Conservation (phyloP, 1,140 invertebrate species). For the Tribolium castaneum region DNA sequence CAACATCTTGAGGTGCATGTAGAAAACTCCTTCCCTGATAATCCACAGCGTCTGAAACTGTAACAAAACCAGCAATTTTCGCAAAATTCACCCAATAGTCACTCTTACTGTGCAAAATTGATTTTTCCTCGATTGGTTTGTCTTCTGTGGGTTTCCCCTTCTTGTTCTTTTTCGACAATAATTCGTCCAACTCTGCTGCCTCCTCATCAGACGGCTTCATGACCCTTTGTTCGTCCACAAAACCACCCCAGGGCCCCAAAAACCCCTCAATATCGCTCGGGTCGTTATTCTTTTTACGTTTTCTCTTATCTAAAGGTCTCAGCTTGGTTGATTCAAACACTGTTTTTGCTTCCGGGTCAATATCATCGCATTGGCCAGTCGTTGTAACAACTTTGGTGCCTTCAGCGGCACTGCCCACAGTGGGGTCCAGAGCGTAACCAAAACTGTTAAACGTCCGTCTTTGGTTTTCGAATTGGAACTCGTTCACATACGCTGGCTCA, state of each 20-base stretch:
- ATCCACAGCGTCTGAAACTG: slow-evolving; percentile 94
- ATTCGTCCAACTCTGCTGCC: slow-evolving; percentile 91
- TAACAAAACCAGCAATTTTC: slow-evolving; percentile 52
- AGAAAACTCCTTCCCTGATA: slow-evolving; percentile 97
- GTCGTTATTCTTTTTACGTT: slow-evolving; percentile 91
- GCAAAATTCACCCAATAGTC: slow-evolving; percentile 43
- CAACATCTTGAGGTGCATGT: slow-evolving; percentile 94
- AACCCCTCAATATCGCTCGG: slow-evolving; percentile 95
- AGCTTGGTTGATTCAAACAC: slow-evolving; percentile 88
- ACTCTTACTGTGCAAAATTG: slow-evolving; percentile 93
- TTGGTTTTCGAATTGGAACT: slow-evolving; percentile 99
- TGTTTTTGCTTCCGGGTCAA: slow-evolving; percentile 70
- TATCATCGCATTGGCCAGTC: slow-evolving; percentile 50
- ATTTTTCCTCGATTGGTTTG: slow-evolving; percentile 94
- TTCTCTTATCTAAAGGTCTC: slow-evolving; percentile 85
- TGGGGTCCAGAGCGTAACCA: slow-evolving; percentile 96
- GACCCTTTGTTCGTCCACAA: slow-evolving; percentile 88
- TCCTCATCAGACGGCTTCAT: slow-evolving; percentile 93
- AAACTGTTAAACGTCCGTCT: slow-evolving; percentile 94
- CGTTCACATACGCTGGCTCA: slow-evolving; percentile 94
- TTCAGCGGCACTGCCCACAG: slow-evolving; percentile 75
- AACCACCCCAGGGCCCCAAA: slow-evolving; percentile 97
- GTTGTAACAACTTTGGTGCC: slow-evolving; percentile 74
- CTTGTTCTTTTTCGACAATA: slow-evolving; percentile 92
- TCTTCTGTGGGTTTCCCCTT: slow-evolving; percentile 87